These are phyloP conservation scores for Harpagoxenus sublaevis DNA, from an alignment of 2,888 invertebrate species.

Conservation along the genomic window DNA sequence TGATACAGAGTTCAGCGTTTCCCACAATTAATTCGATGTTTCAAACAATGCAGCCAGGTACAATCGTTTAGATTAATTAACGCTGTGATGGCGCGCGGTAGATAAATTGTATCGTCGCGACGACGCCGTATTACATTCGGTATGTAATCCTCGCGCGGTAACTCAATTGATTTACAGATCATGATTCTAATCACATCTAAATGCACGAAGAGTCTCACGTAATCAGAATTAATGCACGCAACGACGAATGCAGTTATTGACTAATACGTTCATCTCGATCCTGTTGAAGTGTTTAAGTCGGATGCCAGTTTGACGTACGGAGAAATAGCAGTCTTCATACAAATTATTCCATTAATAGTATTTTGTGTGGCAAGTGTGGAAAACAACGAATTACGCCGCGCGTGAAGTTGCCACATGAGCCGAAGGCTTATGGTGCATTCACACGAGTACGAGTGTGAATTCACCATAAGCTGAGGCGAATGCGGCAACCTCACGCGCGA, in stretches of 20 bases:
- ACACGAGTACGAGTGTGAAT: no score
- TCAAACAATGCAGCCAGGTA: constrained; percentile 79
- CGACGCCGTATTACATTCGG: not conserved
- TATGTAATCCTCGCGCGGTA: constrained; percentile 36
- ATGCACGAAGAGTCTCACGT: constrained; percentile 1
- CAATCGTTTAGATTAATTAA: constrained; percentile 84
- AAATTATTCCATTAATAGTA: not conserved
- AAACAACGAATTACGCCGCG: no score
- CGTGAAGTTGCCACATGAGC: no score
- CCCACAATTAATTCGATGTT: constrained; percentile 81
- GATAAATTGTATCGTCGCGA: constrained; percentile 53
- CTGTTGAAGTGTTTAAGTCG: not conserved
- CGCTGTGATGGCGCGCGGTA: constrained; percentile 71
- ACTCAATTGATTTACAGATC: constrained; percentile 62
- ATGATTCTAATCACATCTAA: constrained; percentile 54
- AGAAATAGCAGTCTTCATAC: not conserved
- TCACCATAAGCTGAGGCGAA: no score
- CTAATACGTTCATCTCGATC: not conserved
- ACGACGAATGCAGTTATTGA: constrained; percentile 12
- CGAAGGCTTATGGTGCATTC: no score
- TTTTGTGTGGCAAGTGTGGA: no score
- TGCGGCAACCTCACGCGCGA: no score
- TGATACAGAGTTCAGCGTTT: constrained; percentile 60
- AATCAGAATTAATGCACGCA: constrained; percentile 42
- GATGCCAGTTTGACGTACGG: not conserved